Conservation (phyloP, 2,113 vertebrate genomes). For the Perognathus longimembris region DNA sequence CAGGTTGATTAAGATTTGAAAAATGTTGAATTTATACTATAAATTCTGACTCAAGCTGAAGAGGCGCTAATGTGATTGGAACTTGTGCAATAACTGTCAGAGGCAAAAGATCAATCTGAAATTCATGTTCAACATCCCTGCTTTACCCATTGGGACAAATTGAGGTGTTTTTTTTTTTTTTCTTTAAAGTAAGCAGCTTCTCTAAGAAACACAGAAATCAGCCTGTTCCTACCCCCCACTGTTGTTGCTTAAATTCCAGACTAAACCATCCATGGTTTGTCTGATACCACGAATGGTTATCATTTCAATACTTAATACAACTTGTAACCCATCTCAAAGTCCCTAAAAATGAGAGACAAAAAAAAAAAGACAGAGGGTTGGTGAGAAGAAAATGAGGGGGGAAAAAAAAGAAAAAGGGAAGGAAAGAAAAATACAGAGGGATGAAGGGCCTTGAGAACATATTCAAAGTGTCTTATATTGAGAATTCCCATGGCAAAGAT, state of each 20-base stretch:
- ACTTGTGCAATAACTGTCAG: slow-evolving; percentile 62
- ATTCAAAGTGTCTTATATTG: slow-evolving; percentile 42
- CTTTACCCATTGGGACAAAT: slow-evolving; percentile 49
- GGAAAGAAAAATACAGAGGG: not conserved
- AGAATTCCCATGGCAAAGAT: slow-evolving; percentile 54
- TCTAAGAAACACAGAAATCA: slow-evolving; percentile 41
- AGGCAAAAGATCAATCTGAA: slow-evolving; percentile 67
- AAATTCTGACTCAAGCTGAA: slow-evolving; percentile 71
- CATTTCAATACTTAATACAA: slow-evolving; percentile 59
- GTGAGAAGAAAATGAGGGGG: not conserved
- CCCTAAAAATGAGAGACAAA: not conserved
- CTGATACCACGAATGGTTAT: not conserved
- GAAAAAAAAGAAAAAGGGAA: not conserved
- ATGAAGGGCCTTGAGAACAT: not conserved
- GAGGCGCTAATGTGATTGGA: slow-evolving; percentile 65
- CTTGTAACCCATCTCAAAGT: not conserved
- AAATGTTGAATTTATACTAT: slow-evolving; percentile 74
- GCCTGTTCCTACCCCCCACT: not conserved
- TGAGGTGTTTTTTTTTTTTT: no score
- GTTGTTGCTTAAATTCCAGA: slow-evolving; percentile 47
- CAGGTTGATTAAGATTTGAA: slow-evolving; percentile 61
- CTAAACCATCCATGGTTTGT: not conserved
- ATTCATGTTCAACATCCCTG: slow-evolving; percentile 71
- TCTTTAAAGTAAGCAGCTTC: slow-evolving; percentile 54
- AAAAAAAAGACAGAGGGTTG: no score